Base-by-base conservation (phyloP, 1,140 invertebrate genomes). In the Tetraneura akinire region DNA sequence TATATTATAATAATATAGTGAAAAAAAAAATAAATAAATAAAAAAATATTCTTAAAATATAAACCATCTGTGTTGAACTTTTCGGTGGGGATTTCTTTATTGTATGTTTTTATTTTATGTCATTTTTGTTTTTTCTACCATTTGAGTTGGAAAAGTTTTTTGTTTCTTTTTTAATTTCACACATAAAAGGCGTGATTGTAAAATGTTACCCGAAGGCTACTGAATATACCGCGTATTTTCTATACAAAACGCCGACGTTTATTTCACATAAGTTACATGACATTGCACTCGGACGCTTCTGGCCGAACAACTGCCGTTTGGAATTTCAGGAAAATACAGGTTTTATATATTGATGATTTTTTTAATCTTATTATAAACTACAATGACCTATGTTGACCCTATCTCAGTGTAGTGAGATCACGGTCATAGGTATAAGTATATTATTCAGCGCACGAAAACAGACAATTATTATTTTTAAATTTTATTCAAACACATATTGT, bases 351-450 rank as follows among this genome's bases (percentile, higher is more conserved):
- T 14, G 71, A 74, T 18, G 26, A 55, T 74, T 74, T 74, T 68
- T 74, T 74, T n/a, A 37, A 37, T 4, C 3, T 37, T 37, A 8
- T 37, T 60, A n/a, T 55, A 74, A 68, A 21, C 29, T 57, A 21
- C 70, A 37, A 42, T 57, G 73, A 57, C 53, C 73, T 76, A 55
- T 76, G 51, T 57, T 76, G 73, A 76, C 73, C 73, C 32, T 53
- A 23, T 23, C 32, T 14, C 53, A 29, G 49, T 32, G n/a, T 73
- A 18, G 70, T 51, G 23, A 10, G 29, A 18, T 37, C 29, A 64
- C 62, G 1, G 3, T 3, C 42, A 47, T 68, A 37, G 8, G 8
- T 37, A 53, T 37, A 11, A 26, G 16, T 29, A 73, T 73, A 73
- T 5, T 73, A 16, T 32, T 73, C 23, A n/a, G n/a, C 9, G 26